Percentiles rank a stretch among this genome's conserved stretches.
Evolutionary conservation across 2,888 invertebrate species (phyloP).

Genomic region (Harpagoxenus sublaevis): DNA sequence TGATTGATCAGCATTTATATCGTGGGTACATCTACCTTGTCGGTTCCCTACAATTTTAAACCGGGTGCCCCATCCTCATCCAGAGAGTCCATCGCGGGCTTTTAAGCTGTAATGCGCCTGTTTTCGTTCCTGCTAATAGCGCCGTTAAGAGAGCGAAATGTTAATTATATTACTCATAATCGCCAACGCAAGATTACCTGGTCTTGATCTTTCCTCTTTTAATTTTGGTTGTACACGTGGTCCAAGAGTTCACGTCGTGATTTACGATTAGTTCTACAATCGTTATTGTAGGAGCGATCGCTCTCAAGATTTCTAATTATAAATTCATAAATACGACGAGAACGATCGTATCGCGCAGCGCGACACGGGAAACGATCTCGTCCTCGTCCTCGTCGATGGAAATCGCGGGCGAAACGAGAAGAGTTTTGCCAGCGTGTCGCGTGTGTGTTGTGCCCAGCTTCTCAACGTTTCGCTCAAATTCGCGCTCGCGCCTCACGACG

Average conservation of each 20-base stretch:
- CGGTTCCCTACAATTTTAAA: conserved; percentile 76
- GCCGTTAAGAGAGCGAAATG: conserved; percentile 54
- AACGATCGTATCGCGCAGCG: background rate
- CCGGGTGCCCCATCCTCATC: conserved; percentile 72
- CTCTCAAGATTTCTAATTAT: background rate
- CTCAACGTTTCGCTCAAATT: background rate
- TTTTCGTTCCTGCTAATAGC: conserved; percentile 62
- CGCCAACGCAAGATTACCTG: conserved; percentile 13
- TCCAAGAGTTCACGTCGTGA: background rate
- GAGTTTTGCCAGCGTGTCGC: background rate
- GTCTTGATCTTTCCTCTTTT: background rate
- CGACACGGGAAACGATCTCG: background rate
- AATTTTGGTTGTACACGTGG: background rate
- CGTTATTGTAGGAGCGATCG: conserved; percentile 1
- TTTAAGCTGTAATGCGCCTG: conserved; percentile 60
- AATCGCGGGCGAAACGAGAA: background rate
- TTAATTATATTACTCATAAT: conserved; percentile 53
- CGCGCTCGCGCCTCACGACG: conserved; percentile 24
- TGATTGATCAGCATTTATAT: conserved; percentile 81
- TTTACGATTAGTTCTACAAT: background rate
- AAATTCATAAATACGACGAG: background rate
- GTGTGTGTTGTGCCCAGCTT: background rate
- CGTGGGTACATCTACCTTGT: conserved; percentile 75
- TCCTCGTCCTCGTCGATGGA: background rate
- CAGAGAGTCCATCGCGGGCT: conserved; percentile 65